phyloP scores from a whole-genome alignment of 2,888 invertebrate species.

The Drosophila pseudotalamancana region DNA sequence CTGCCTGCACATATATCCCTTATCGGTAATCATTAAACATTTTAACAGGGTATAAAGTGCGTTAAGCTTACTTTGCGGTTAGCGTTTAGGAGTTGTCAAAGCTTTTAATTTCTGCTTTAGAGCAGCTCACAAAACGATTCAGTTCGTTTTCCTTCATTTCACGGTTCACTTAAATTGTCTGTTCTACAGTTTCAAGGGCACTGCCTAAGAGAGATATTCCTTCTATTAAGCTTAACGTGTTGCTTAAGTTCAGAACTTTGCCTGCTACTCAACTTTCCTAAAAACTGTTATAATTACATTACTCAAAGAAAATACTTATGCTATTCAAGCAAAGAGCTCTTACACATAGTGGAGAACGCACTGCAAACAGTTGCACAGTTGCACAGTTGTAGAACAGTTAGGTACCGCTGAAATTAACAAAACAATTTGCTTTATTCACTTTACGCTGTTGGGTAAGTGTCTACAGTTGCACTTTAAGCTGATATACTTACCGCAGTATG shows the following conservation, averaged over 20 bases:
- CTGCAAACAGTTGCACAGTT: not conserved
- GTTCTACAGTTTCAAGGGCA: not conserved
- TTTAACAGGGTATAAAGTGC: not conserved
- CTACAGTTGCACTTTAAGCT: not conserved
- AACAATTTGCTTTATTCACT: no score
- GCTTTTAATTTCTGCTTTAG: slow-evolving; percentile 6
- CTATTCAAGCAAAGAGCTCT: no score
- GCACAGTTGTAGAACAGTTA: no score
- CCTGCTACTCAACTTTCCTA: no score
- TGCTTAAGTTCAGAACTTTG: no score
- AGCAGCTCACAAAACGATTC: not conserved
- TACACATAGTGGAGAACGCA: no score
- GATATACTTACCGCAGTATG: not conserved
- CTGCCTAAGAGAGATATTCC: not conserved
- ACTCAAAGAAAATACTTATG: no score
- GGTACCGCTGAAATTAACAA: no score
- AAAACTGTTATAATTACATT: no score
- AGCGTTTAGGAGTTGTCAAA: not conserved
- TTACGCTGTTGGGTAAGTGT: not conserved
- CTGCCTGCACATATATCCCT: not conserved
- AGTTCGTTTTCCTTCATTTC: slow-evolving; percentile 5
- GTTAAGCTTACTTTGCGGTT: no score
- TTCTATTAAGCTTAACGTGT: not conserved
- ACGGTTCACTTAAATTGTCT: not conserved
- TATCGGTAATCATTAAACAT: no score